These are phyloP conservation scores for Nomada hirtipes DNA, from an alignment of 2,888 invertebrate genomes.

Conservation along the genomic window DNA sequence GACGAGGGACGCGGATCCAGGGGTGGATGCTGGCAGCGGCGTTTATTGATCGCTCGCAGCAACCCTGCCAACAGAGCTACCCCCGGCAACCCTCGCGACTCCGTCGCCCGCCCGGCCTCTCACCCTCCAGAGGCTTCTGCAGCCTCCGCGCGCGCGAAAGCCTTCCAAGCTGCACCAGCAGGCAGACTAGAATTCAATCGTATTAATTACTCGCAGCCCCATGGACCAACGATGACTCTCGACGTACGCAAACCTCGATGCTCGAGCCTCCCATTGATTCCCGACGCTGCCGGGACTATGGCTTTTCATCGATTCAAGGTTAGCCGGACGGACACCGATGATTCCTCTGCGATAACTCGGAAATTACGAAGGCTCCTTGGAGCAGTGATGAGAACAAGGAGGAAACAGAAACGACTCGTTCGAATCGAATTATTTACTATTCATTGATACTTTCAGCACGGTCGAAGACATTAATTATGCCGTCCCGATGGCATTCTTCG, in stretches of 20 bases:
- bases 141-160: slow-evolving; percentile 47
- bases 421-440: too few relatives aligned
- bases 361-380: neutral
- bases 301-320: slow-evolving; percentile 48
- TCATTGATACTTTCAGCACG: too few relatives aligned
- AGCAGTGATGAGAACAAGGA: too few relatives aligned
- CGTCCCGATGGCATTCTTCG: too few relatives aligned
- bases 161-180: slow-evolving; percentile 62
- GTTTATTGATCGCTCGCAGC: slow-evolving; percentile 82
- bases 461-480: too few relatives aligned
- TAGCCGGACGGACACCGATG: slow-evolving; percentile 1
- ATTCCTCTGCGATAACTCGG: neutral
- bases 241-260: slow-evolving; percentile 39
- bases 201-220: slow-evolving; percentile 78
- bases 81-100: slow-evolving; percentile 59
- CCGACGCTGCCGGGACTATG: neutral
- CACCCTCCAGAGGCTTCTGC: slow-evolving; percentile 53
- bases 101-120: slow-evolving; percentile 55
- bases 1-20: slow-evolving; percentile 70
- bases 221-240: slow-evolving; percentile 61
- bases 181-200: slow-evolving; percentile 75
- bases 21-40: slow-evolving; percentile 81
- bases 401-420: too few relatives aligned
- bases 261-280: slow-evolving; percentile 44
- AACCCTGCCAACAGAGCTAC: slow-evolving; percentile 76